These are phyloP conservation scores for Apteryx mantelli DNA, from an alignment of 2,113 vertebrate species.

Conservation along the genomic window DNA sequence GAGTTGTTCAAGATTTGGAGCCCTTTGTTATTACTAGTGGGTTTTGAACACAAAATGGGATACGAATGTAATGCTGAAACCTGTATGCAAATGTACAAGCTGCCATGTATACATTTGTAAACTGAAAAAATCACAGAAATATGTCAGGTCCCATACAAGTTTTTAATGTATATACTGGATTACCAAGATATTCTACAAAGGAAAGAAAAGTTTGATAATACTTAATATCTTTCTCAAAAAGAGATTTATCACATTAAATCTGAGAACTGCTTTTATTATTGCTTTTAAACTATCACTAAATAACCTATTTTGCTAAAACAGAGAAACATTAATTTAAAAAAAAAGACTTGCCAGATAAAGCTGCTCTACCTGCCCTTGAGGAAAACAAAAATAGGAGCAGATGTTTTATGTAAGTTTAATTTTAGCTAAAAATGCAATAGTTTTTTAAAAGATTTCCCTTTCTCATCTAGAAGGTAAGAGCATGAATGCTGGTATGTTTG, in stretches of 20 bases:
- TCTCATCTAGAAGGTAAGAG: not conserved
- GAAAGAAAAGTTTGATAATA: not conserved
- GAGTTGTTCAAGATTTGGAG: not conserved
- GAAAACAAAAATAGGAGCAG: not conserved
- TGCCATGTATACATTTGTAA: slow-evolving; percentile 56
- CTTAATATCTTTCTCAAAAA: not conserved
- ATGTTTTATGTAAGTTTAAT: not conserved
- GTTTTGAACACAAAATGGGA: slow-evolving; percentile 8
- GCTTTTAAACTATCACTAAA: not conserved
- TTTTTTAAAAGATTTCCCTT: not conserved
- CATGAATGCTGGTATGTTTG: not conserved
- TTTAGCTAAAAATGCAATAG: not conserved
- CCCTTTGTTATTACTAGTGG: slow-evolving; percentile 24
- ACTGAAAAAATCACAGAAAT: slow-evolving; percentile 48
- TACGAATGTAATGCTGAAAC: slow-evolving; percentile 37
- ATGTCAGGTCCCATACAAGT: slow-evolving; percentile 21
- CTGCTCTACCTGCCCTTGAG: not conserved
- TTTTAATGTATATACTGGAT: slow-evolving; percentile 26
- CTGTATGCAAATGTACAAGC: slow-evolving; percentile 57
- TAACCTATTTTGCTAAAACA: not conserved
- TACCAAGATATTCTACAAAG: not conserved
- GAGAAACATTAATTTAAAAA: not conserved
- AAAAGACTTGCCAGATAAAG: not conserved
- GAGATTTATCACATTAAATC: not conserved
- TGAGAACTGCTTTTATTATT: not conserved